These are phyloP conservation scores for Paguma larvata DNA, from an alignment of 2,797 vertebrate species.

Conservation along the genomic window DNA sequence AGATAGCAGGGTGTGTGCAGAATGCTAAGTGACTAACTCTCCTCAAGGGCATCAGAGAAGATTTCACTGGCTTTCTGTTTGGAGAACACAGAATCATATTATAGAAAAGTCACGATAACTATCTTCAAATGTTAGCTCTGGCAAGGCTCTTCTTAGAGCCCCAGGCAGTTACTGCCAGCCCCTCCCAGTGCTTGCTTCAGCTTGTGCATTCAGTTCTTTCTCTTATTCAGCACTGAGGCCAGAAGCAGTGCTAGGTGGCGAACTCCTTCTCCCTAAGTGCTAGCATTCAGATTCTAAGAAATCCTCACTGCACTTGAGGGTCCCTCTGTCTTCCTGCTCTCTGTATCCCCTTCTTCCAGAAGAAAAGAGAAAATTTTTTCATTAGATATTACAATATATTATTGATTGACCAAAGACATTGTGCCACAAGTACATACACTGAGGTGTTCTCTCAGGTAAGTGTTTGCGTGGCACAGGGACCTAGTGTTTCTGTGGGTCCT, in stretches of 20 bases:
- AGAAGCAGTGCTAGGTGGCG: not conserved
- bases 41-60: slow-evolving; percentile 36
- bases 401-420: not conserved
- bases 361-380: not conserved
- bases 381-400: not conserved
- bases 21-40: slow-evolving; percentile 70
- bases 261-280: not conserved
- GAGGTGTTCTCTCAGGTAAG: not conserved
- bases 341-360: not conserved
- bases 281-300: not conserved
- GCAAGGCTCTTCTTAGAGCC: slow-evolving; percentile 46
- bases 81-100: slow-evolving; percentile 50
- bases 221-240: not conserved
- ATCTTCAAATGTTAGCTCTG: slow-evolving; percentile 60
- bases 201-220: not conserved
- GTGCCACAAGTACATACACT: not conserved
- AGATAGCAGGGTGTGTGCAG: slow-evolving; percentile 41
- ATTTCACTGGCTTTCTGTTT: slow-evolving; percentile 41
- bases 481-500: not conserved
- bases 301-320: not conserved
- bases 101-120: slow-evolving; percentile 34
- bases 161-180: not conserved
- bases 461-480: not conserved
- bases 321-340: not conserved
- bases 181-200: not conserved